Evolutionary conservation across 2,888 invertebrate species (phyloP).

Genomic region (Lydus trimaculatus): DNA sequence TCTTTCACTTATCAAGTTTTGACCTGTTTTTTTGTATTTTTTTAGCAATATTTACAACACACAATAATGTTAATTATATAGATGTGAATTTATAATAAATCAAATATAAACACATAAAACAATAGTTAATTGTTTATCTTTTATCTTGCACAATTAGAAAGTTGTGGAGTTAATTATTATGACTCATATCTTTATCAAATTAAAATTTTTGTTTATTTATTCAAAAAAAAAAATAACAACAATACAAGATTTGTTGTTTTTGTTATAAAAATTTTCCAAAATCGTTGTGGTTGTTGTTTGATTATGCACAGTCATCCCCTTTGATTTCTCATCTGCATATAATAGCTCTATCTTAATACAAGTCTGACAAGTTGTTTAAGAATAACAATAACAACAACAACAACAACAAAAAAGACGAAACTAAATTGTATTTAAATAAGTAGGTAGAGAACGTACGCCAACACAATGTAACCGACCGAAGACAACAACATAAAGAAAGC

Average conservation of each 20-base stretch:
- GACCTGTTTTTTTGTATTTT: slow-evolving; percentile 11
- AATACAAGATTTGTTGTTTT: not conserved
- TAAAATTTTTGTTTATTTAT: not conserved
- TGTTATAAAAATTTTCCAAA: not conserved
- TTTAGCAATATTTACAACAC: not conserved
- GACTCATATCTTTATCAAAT: not conserved
- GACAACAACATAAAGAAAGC: too few species aligned
- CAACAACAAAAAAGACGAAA: not conserved
- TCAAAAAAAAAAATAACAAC: not conserved
- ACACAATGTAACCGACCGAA: too few species aligned
- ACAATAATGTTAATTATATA: not conserved
- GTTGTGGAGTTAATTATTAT: not conserved
- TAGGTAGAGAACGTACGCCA: not conserved
- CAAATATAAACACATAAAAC: not conserved
- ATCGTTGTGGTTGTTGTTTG: not conserved
- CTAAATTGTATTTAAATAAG: too few species aligned
- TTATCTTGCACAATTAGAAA: not conserved
- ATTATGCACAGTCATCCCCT: slow-evolving; percentile 32
- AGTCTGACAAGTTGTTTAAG: not conserved
- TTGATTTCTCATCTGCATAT: slow-evolving; percentile 36
- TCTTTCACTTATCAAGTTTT: not conserved
- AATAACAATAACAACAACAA: not conserved
- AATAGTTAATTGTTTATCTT: not conserved
- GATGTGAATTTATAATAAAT: not conserved
- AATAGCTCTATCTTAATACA: slow-evolving; percentile 24